These are phyloP conservation scores for Percopsis omiscomaycus DNA, from an alignment of 2,797 vertebrate genomes.

Conservation along the genomic window DNA sequence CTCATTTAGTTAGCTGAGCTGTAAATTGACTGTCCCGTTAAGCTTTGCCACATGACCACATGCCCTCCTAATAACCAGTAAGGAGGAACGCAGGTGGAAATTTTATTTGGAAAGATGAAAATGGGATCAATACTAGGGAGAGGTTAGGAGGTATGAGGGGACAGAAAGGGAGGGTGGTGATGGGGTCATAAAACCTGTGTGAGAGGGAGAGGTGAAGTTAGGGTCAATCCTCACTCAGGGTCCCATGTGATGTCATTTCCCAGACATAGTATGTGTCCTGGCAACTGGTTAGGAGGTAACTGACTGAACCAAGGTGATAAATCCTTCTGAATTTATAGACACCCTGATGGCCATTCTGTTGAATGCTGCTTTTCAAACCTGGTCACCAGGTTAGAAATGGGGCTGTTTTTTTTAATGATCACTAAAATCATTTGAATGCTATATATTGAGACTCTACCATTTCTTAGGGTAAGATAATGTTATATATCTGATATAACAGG, in stretches of 20 bases:
- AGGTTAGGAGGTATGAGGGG: constrained; percentile 75
- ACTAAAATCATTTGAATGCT: constrained; percentile 21
- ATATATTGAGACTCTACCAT: neutral
- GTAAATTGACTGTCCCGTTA: constrained; percentile 38
- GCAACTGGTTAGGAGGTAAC: constrained; percentile 68
- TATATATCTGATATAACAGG: neutral
- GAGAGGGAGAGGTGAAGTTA: constrained; percentile 76
- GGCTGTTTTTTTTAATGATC: constrained; percentile 16
- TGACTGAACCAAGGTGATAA: constrained; percentile 72
- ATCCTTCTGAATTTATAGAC: constrained; percentile 74
- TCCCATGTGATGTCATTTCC: constrained; percentile 73
- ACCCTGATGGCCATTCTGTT: constrained; percentile 47
- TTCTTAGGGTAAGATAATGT: neutral
- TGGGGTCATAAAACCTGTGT: constrained; percentile 70
- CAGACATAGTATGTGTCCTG: constrained; percentile 60
- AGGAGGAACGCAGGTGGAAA: constrained; percentile 67
- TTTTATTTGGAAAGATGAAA: constrained; percentile 76
- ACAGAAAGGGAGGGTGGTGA: constrained; percentile 20
- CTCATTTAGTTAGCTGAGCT: constrained; percentile 46
- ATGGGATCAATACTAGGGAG: constrained; percentile 75
- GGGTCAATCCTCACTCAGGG: constrained; percentile 75
- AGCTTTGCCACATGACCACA: constrained; percentile 52
- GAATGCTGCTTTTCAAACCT: constrained; percentile 40
- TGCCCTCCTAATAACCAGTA: constrained; percentile 17
- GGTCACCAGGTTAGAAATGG: constrained; percentile 53